phyloP scores from a whole-genome alignment of 1,140 invertebrate species.

The Drosophila arawakana region DNA sequence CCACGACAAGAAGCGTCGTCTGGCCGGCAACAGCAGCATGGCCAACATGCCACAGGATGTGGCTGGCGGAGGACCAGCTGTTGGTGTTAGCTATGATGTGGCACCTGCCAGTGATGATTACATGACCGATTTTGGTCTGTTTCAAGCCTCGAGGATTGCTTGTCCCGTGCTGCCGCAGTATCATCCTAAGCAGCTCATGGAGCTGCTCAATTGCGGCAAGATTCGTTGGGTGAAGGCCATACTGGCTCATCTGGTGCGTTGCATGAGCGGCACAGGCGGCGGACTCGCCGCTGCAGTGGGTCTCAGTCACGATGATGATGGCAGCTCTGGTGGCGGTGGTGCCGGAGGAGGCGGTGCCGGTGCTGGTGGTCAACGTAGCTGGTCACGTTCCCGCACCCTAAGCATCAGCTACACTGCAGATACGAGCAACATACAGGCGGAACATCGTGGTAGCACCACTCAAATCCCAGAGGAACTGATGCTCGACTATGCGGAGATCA shows the following conservation, averaged over 20 bases:
- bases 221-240: constrained; percentile 99
- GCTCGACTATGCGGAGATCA: constrained; percentile 97
- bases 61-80: background rate
- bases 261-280: constrained; percentile 87
- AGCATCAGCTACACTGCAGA: constrained; percentile 93
- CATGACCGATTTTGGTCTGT: constrained; percentile 97
- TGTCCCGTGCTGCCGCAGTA: constrained; percentile 99
- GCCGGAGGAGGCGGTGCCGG: constrained; percentile 83
- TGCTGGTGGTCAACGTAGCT: constrained; percentile 86
- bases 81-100: constrained; percentile 44
- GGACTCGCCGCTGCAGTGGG: constrained; percentile 3
- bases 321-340: constrained; percentile 83
- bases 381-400: constrained; percentile 94
- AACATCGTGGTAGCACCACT: constrained; percentile 87
- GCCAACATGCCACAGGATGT: constrained; percentile 55
- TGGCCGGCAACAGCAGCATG: constrained; percentile 68
- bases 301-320: constrained; percentile 85
- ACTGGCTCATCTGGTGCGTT: constrained; percentile 94
- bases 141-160: constrained; percentile 98
- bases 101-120: constrained; percentile 86
- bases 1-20: constrained; percentile 86
- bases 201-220: constrained; percentile 99
- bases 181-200: constrained; percentile 99
- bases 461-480: constrained; percentile 92
- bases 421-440: constrained; percentile 86